These are phyloP conservation scores for Oreotrochilus melanogaster DNA, from an alignment of 2,113 vertebrate species.

Conservation along the genomic window DNA sequence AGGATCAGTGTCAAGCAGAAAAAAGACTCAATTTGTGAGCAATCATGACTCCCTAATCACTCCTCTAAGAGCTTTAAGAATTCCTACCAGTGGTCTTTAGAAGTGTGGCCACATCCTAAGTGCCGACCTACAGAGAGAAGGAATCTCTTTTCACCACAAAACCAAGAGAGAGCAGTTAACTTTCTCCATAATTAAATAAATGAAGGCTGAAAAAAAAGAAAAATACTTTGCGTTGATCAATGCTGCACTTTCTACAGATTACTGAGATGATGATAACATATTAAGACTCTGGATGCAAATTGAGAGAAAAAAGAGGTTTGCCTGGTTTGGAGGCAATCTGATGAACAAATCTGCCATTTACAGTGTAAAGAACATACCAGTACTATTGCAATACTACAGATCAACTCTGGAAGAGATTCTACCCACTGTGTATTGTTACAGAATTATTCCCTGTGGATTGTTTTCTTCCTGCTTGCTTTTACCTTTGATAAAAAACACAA, in stretches of 20 bases:
- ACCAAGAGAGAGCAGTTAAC: not conserved
- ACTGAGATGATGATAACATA: not conserved
- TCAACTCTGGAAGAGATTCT: not conserved
- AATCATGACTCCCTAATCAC: constrained; percentile 81
- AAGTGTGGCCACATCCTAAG: constrained; percentile 28
- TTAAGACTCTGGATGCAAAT: not conserved
- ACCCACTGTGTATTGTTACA: not conserved
- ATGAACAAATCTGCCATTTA: not conserved
- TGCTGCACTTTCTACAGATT: not conserved
- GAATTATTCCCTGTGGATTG: not conserved
- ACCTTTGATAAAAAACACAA: not conserved
- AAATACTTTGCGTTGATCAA: not conserved
- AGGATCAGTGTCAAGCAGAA: constrained; percentile 84
- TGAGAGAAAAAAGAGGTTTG: constrained; percentile 17
- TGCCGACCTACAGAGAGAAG: not conserved
- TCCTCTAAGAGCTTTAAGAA: constrained; percentile 72
- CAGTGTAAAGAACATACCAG: not conserved
- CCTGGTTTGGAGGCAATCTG: constrained; percentile 26
- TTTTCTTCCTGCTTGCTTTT: not conserved
- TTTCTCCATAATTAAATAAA: not conserved
- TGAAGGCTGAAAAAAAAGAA: not conserved
- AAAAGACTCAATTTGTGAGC: constrained; percentile 82
- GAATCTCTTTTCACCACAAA: not conserved
- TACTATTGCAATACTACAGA: not conserved
- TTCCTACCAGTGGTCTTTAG: constrained; percentile 33